Conservation (phyloP, 1,140 invertebrate species). For the Globodera rostochiensis region DNA sequence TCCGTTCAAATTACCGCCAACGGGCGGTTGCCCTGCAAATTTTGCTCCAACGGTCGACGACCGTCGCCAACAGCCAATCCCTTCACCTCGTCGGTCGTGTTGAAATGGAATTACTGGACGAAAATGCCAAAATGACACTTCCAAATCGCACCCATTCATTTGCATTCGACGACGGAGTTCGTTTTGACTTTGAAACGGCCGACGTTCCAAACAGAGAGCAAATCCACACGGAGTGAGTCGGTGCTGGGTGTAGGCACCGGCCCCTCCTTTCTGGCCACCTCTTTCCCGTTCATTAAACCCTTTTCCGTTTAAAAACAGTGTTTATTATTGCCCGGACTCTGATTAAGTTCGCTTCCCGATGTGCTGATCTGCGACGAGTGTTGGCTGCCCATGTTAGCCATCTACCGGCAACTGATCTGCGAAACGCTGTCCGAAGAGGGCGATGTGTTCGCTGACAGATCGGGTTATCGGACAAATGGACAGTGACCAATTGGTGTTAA, state of each 20-base stretch:
- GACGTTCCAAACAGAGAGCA: constrained; percentile 22
- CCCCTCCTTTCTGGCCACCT: too few species aligned
- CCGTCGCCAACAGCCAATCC: constrained; percentile 6
- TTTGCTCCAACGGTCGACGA: constrained; percentile 12
- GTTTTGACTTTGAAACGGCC: constrained; percentile 32
- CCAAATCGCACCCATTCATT: constrained; percentile 30
- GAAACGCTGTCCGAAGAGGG: constrained; percentile 42
- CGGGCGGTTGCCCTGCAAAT: constrained; percentile 38
- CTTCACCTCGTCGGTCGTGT: constrained; percentile 26
- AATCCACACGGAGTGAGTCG: constrained; percentile 30
- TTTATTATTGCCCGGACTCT: constrained; percentile 6
- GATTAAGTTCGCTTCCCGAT: constrained; percentile 40
- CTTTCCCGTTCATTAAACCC: too few species aligned
- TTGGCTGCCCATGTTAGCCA: constrained; percentile 44
- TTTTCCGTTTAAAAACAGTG: too few species aligned
- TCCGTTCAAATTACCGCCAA: constrained; percentile 45
- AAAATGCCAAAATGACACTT: constrained; percentile 19
- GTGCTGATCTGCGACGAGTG: constrained; percentile 45
- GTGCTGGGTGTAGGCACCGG: too few species aligned
- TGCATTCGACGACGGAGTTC: constrained; percentile 28
- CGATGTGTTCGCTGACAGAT: constrained; percentile 30
- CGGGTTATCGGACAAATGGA: background rate
- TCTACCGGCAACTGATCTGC: constrained; percentile 43
- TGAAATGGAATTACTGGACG: constrained; percentile 35
- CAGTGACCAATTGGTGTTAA: background rate